Evolutionary conservation across 2,797 vertebrate genomes (phyloP), one percentile per base, ranked within the genome.

Genomic region (Erethizon dorsatum): DNA sequence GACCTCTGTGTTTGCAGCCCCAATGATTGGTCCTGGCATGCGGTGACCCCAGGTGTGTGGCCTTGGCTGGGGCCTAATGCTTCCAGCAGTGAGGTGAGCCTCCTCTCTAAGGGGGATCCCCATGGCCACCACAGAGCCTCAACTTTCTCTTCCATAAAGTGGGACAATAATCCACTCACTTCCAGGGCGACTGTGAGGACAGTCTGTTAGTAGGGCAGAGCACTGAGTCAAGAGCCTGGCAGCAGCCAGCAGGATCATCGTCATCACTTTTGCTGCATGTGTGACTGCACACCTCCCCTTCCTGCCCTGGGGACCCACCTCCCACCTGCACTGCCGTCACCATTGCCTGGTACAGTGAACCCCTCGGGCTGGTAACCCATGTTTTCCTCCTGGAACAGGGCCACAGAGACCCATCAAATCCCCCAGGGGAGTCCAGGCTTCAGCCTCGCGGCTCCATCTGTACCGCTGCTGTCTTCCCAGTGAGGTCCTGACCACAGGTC

Each of bases 401-500:
- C 45, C 22, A 14, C 13, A 13, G 26, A 47, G 73, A 77, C n/a
- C 45, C 45, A 1, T 17, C 0, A 0, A 26, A 45, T 10, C 37
- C 26, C 20, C 0, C 4, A 54, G n/a, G 13, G 33, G 59, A 31
- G 37, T 28, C 80, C 37, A 50, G 24, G 22, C 10, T 7, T 6
- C 59, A 1, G 26, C 22, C 54, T 28, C 6, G 63, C 59, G 31
- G 28, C 17, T 24, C 13, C 50, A 0, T 31, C 63, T 33, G 41
- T 4, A 4, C n/a, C 13, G 0, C 5, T 6, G 24, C 26, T 3
- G 2, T 37, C 61, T 41, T 78, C 14, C 7, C 11, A 22, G 5
- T 17, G 17, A 61, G 33, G 45, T 18, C 3, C 31, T 37, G 2
- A 28, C 31, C 24, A 4, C 1, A 69, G 26, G 1, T 5, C 47